phyloP scores from a whole-genome alignment of 2,113 vertebrate genomes.

The Dicrurus megarhynchus region DNA sequence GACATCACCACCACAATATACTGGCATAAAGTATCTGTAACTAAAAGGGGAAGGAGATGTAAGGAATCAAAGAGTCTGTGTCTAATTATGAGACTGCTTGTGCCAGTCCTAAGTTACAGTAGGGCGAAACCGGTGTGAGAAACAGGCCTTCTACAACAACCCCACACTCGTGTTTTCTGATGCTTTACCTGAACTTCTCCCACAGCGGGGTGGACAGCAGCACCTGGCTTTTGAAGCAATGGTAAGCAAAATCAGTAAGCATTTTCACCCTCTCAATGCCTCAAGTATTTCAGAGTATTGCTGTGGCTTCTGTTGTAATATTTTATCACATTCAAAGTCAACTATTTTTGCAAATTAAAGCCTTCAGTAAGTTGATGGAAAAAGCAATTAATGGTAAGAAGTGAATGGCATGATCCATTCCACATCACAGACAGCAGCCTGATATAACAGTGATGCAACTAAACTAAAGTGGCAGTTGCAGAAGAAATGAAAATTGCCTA shows the following conservation, averaged over 20 bases:
- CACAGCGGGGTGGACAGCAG: background rate
- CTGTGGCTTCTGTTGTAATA: background rate
- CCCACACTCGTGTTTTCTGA: background rate
- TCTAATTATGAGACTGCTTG: background rate
- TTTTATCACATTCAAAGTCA: constrained; percentile 68
- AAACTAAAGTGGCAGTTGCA: constrained; percentile 69
- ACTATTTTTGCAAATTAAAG: constrained; percentile 74
- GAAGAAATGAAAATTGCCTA: constrained; percentile 75
- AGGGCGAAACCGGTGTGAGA: background rate
- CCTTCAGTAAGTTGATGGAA: constrained; percentile 65
- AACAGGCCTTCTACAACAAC: background rate
- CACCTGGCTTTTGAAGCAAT: background rate
- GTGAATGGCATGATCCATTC: constrained; percentile 47
- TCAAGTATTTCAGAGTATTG: background rate
- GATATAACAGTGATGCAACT: constrained; percentile 63
- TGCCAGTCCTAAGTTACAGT: background rate
- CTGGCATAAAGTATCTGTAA: background rate
- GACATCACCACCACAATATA: background rate
- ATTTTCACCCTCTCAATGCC: background rate
- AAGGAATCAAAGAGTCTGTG: background rate
- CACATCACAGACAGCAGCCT: constrained; percentile 32
- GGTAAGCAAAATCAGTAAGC: background rate
- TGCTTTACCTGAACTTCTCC: background rate
- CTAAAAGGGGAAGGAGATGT: background rate
- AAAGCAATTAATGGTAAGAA: constrained; percentile 69